Evolutionary conservation across 2,888 invertebrate species (phyloP), one percentile per base, ranked within the genome.

Genomic region (Drosophila multiciliata): DNA sequence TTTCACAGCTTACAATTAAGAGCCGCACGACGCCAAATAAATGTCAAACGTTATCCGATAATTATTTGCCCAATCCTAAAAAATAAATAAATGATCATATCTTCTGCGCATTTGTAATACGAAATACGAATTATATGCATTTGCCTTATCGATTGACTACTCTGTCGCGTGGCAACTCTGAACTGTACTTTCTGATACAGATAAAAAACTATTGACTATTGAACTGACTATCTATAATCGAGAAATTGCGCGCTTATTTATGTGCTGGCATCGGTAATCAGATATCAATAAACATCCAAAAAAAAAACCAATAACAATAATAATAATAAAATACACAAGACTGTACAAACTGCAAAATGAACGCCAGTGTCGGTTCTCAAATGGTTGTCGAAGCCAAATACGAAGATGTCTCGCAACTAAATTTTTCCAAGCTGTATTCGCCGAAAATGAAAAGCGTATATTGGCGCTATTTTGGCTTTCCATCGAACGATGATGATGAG

Each of bases 381-480:
- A 74, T 83, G 61, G 80, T 85, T 35, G 70, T 87, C 38, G 84
- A 82, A 33, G 65, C 86, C 59, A 87, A 87, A 69, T 78, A 78
- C 36, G 90, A 90, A n/a, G 87, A 88, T 79, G 79, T 89, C 57
- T 83, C 90, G 57, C 88, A 82, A 49, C 71, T 91, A 11, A 92
- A 91, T 63, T 92, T 91, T 58, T 82, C 91, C 54, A 93, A 92
- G 65, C 88, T 92, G 53, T 91, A 92, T 69, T 89, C 92, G 62
- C 92, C 92, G 2, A 92, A 92, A 80, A 93, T 93, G 93, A 91
- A 92, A 66, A 93, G 93, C 78, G 91, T 91, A 3, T 93, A 92
- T 68, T 93, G 93, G 93, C 92, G 91, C 61, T 91, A 92, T 77
- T 93, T 93, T 69, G 93, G 93, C 2, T 93, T 92, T 74, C 93